Percentiles rank a stretch among this genome's conserved stretches.
Conservation (phyloP, 2,888 invertebrate species). For the Flexamia atlantica region DNA sequence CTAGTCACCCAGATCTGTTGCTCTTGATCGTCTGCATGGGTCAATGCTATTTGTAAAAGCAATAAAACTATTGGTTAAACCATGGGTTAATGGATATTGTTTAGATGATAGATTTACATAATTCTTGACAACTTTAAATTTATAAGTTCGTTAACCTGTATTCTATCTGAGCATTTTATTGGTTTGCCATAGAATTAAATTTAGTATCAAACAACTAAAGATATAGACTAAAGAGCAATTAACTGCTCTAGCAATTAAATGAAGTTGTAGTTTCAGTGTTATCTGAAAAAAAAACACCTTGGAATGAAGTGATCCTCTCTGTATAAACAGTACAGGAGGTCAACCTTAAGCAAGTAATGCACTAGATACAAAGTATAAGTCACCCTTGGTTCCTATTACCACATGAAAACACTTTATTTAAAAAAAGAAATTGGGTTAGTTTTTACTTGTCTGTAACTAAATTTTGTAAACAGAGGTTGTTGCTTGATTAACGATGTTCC, state of each 20-base stretch:
- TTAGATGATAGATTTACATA: background rate
- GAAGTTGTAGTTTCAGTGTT: background rate
- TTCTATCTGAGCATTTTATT: background rate
- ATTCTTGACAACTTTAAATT: background rate
- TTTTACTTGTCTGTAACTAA: too few species aligned
- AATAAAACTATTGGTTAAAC: background rate
- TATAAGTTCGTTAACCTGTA: slow-evolving; percentile 15
- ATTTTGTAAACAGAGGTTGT: too few species aligned
- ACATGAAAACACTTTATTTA: too few species aligned
- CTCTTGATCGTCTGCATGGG: background rate
- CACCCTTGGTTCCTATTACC: too few species aligned
- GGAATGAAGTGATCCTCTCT: background rate
- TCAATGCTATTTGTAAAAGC: slow-evolving; percentile 24
- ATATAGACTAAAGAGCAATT: too few species aligned
- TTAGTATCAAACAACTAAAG: too few species aligned
- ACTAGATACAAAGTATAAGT: background rate
- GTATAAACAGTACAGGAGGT: background rate
- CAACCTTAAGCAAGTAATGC: background rate
- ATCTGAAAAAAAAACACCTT: background rate
- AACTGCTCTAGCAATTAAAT: background rate
- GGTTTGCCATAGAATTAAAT: too few species aligned
- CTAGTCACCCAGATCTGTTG: slow-evolving; percentile 10
- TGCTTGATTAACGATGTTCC: too few species aligned
- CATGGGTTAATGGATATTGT: background rate
- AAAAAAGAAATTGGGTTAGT: too few species aligned